Conservation (phyloP, 2,888 invertebrate genomes). For the Artemia sinica region DNA sequence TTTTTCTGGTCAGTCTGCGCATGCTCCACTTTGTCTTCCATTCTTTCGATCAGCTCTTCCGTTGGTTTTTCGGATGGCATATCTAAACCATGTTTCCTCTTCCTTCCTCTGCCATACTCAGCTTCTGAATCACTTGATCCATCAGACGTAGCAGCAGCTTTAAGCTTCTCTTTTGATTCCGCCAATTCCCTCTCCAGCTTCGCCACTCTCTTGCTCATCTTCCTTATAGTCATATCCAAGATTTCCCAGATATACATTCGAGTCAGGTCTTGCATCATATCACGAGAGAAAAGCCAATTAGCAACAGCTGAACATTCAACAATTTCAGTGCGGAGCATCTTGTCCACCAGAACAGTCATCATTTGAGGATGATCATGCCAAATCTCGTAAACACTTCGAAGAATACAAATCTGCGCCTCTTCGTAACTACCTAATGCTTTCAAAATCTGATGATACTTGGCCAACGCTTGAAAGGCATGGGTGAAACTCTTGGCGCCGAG, state of each 20-base stretch:
- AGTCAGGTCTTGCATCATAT: constrained; percentile 77
- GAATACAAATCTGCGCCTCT: constrained; percentile 82
- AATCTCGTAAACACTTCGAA: constrained; percentile 80
- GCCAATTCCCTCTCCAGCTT: constrained; percentile 55
- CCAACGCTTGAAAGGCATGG: constrained; percentile 95
- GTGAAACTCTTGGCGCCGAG: constrained; percentile 92
- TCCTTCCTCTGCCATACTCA: constrained; percentile 40
- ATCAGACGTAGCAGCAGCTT: constrained; percentile 45
- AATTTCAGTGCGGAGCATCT: constrained; percentile 89
- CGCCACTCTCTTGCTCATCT: constrained; percentile 87
- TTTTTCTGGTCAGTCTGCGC: constrained; percentile 93
- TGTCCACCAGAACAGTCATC: constrained; percentile 83
- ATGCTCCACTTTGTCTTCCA: constrained; percentile 85
- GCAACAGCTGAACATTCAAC: constrained; percentile 93
- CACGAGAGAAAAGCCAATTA: constrained; percentile 91
- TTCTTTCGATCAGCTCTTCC: constrained; percentile 73
- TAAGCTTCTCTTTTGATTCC: constrained; percentile 69
- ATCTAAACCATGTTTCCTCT: constrained; percentile 32
- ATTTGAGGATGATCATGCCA: constrained; percentile 79
- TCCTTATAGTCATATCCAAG: constrained; percentile 80
- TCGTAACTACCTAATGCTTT: constrained; percentile 82
- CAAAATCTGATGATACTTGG: constrained; percentile 81
- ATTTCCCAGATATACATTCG: constrained; percentile 89
- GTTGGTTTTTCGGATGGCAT: constrained; percentile 43
- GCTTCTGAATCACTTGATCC: constrained; percentile 46